Evolutionary conservation across 2,113 vertebrate genomes (phyloP).

Genomic region (Ictidomys tridecemlineatus): DNA sequence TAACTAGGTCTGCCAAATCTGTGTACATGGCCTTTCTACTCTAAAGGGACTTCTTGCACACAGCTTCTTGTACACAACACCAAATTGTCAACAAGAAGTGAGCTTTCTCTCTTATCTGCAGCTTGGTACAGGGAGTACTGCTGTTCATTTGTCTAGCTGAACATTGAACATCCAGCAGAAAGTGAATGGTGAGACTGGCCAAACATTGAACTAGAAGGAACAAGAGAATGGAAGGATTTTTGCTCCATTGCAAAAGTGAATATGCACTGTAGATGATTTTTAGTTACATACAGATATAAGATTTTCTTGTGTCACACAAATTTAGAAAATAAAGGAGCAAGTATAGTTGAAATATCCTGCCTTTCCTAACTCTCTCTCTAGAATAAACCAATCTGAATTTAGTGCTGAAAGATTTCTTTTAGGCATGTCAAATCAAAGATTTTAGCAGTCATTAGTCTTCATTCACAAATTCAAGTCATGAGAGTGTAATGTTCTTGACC

Average conservation of each 20-base stretch:
- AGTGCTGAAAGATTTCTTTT: not conserved
- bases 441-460: not conserved
- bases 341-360: not conserved
- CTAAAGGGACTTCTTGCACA: not conserved
- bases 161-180: not conserved
- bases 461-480: not conserved
- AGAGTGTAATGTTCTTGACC: not conserved
- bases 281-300: not conserved
- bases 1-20: not conserved
- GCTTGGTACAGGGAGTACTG: not conserved
- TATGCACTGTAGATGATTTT: not conserved
- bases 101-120: not conserved
- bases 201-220: not conserved
- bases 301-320: not conserved
- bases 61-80: not conserved
- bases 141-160: not conserved
- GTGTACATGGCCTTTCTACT: not conserved
- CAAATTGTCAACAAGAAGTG: not conserved
- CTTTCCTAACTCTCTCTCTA: not conserved
- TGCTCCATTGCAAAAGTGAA: not conserved
- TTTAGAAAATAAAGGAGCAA: not conserved
- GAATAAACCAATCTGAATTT: not conserved
- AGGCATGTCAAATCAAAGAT: not conserved
- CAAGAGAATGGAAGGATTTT: not conserved
- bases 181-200: not conserved